Evolutionary conservation across 2,113 vertebrate species (phyloP), one percentile per base, ranked within the genome.

Genomic region (Bos taurus): DNA sequence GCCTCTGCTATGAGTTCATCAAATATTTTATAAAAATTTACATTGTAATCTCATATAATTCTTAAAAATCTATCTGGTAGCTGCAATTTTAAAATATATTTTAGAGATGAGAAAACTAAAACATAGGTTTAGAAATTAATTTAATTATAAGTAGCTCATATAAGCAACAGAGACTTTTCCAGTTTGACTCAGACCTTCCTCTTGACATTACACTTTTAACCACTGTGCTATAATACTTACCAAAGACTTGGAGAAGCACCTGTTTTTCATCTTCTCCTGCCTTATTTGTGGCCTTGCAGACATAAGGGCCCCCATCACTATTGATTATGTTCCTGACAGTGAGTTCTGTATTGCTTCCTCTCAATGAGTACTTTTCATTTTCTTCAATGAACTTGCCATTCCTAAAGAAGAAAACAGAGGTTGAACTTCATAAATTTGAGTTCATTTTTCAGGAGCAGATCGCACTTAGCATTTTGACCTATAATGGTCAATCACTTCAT

Each of bases 161-260:
- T 59, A 7, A 60, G 26, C 2, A 4, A 33, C 33, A 86, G 13
- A 83, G 4, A 74, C n/a, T 12, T 74, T 6, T 1, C 26, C 16
- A 46, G 25, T 40, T 83, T 33, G 19, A 71, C 11, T 52, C 4
- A 11, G 17, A 30, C 2, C 1, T 60, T 10, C 12, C 40, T 74
- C 0, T 28, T 10, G 26, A 54, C 23, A 59, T 33, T 11, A 52
- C 0, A 21, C 4, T 28, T 56, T 21, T 84, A 59, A 43, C 6
- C 28, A 62, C 12, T 77, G 15, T 59, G 67, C 40, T 57, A 10
- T 56, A 97, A 98, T 96, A 98, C 99, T 99, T 99, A 99, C 99
- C 99, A 90, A 99, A 99, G 98, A 99, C 99, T 98, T 99, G 99
- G 90, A 99, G 99, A 89, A 99, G 99, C 19, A 99, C 99, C 97